A percentile compares a stretch with the other conserved stretches of the same genome.
phyloP scores from a whole-genome alignment of 2,113 vertebrate genomes.

The Dinomys branickii region DNA sequence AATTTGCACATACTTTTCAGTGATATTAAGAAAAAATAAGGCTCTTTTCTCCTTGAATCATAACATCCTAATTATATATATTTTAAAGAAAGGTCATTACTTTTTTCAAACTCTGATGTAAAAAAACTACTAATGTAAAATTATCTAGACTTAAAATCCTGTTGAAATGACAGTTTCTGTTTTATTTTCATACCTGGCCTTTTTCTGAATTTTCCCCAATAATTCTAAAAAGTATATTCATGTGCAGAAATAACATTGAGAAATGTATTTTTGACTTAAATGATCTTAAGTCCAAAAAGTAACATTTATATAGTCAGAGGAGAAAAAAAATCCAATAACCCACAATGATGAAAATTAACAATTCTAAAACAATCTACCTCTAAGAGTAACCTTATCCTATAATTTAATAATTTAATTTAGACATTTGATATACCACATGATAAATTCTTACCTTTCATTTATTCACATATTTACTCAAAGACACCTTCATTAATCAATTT shows the following conservation, averaged over 20 bases:
- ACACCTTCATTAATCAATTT: not conserved
- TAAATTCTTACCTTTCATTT: not conserved
- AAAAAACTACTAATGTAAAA: conserved; percentile 29
- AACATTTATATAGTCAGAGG: not conserved
- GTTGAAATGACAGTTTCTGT: conserved; percentile 32
- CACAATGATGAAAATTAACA: conserved; percentile 14
- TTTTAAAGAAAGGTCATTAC: not conserved
- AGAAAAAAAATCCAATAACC: not conserved
- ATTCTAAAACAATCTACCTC: not conserved
- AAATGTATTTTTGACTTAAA: conserved; percentile 37
- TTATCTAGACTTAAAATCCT: not conserved
- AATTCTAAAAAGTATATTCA: conserved; percentile 6
- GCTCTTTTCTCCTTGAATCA: conserved; percentile 29
- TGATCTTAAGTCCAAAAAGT: conserved; percentile 30
- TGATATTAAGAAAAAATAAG: conserved; percentile 51
- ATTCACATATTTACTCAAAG: not conserved
- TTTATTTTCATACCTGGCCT: not conserved
- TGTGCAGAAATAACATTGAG: not conserved
- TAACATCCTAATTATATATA: not conserved
- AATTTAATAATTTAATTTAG: not conserved
- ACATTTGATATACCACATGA: not conserved
- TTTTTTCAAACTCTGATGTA: conserved; percentile 18
- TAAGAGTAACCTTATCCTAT: not conserved
- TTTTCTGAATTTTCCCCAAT: conserved; percentile 33
- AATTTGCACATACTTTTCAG: not conserved